phyloP scores from a whole-genome alignment of 2,113 vertebrate species.

The Leptocoma aspasia region DNA sequence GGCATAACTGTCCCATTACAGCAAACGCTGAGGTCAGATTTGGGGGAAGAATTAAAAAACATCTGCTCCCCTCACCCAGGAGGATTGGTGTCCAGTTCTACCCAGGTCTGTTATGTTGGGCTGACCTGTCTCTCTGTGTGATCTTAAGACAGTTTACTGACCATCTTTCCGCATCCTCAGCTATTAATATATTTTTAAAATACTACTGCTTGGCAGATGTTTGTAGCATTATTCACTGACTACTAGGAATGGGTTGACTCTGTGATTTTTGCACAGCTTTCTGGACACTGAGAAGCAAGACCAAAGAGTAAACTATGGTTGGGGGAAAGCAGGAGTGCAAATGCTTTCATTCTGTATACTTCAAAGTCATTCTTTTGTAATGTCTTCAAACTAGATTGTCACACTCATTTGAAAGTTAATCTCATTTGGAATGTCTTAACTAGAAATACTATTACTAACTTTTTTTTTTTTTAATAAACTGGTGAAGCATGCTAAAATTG shows the following conservation, averaged over 20 bases:
- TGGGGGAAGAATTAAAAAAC: background rate
- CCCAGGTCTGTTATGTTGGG: background rate
- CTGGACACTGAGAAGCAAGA: background rate
- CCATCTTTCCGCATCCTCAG: background rate
- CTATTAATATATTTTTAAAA: background rate
- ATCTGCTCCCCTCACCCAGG: background rate
- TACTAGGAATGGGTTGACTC: background rate
- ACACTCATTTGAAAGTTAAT: background rate
- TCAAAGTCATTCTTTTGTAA: background rate
- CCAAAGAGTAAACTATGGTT: background rate
- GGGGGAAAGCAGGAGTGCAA: background rate
- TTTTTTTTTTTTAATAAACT: background rate
- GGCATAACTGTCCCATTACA: background rate
- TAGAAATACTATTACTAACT: background rate
- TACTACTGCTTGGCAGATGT: background rate
- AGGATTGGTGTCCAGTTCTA: background rate
- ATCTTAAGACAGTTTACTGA: background rate
- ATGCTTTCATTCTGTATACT: background rate
- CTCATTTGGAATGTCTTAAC: background rate
- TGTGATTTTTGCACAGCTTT: background rate
- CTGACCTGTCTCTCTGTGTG: rapidly evolving
- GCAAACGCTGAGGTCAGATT: background rate
- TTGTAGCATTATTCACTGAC: background rate
- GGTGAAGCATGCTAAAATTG: background rate
- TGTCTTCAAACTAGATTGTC: background rate